Conservation (phyloP, 2,888 invertebrate genomes). For the Vanessa cardui region DNA sequence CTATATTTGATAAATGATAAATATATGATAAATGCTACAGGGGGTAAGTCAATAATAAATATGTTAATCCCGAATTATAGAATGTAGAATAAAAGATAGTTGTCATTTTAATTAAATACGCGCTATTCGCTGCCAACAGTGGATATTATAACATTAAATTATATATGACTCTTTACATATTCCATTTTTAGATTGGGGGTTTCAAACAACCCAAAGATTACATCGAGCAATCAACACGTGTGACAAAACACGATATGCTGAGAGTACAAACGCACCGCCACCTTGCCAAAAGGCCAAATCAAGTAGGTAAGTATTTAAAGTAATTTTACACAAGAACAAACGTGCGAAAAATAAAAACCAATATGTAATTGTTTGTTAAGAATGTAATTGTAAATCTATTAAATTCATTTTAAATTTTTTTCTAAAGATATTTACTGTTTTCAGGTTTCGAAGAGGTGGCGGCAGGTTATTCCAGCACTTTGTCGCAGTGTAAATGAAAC, state of each 20-base stretch:
- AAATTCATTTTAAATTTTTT: too few relatives aligned
- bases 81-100: too few relatives aligned
- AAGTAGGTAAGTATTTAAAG: too few relatives aligned
- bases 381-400: too few relatives aligned
- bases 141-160: background rate
- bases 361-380: too few relatives aligned
- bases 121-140: too few relatives aligned
- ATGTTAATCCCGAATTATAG: too few relatives aligned
- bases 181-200: constrained; percentile 1
- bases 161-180: background rate
- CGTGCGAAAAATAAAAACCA: too few relatives aligned
- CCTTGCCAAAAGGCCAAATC: constrained; percentile 1
- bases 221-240: background rate
- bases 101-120: too few relatives aligned
- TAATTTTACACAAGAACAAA: too few relatives aligned
- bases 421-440: constrained; percentile 1
- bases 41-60: too few relatives aligned
- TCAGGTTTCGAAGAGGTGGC: constrained; percentile 10
- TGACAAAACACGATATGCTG: background rate
- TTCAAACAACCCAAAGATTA: constrained; percentile 1
- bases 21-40: background rate
- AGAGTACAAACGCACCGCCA: background rate
- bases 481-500: constrained; percentile 1
- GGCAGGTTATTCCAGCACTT: constrained; percentile 8
- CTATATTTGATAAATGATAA: background rate